A percentile compares a stretch with the other conserved stretches of the same genome.
phyloP scores from a whole-genome alignment of 2,113 vertebrate species.

The Zootoca vivipara region DNA sequence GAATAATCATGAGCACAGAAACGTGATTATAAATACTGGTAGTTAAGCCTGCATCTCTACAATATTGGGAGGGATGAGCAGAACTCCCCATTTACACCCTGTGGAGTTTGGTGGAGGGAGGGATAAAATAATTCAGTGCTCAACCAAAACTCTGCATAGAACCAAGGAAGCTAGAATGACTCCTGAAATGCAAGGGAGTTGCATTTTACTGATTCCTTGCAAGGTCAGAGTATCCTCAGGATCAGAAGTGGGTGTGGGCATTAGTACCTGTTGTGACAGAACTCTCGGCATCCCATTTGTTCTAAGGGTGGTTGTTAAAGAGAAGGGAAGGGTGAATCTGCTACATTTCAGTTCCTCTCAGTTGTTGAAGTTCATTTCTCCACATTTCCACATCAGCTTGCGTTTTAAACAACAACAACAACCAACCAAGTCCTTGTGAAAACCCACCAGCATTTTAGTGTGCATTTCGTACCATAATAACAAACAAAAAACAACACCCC shows the following conservation, averaged over 20 bases:
- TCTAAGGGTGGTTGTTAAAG: no score
- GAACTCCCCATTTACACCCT: background rate
- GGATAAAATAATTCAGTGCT: background rate
- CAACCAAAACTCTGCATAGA: background rate
- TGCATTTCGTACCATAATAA: no score
- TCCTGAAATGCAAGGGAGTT: background rate
- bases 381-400: no score
- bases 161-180: background rate
- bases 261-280: background rate
- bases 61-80: background rate
- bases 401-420: no score
- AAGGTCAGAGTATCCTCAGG: background rate
- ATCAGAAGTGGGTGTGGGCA: background rate
- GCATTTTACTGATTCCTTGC: background rate
- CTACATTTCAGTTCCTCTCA: no score
- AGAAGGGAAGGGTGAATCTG: no score
- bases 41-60: background rate
- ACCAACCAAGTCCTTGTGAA: no score
- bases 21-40: slow-evolving; percentile 18
- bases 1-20: slow-evolving; percentile 52
- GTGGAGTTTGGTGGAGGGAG: background rate
- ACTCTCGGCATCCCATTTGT: background rate
- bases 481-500: no score
- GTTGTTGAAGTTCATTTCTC: no score
- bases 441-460: no score